Evolutionary conservation across 2,888 invertebrate genomes (phyloP), one percentile per base, ranked within the genome.

Genomic region (Cybosia mesomella): DNA sequence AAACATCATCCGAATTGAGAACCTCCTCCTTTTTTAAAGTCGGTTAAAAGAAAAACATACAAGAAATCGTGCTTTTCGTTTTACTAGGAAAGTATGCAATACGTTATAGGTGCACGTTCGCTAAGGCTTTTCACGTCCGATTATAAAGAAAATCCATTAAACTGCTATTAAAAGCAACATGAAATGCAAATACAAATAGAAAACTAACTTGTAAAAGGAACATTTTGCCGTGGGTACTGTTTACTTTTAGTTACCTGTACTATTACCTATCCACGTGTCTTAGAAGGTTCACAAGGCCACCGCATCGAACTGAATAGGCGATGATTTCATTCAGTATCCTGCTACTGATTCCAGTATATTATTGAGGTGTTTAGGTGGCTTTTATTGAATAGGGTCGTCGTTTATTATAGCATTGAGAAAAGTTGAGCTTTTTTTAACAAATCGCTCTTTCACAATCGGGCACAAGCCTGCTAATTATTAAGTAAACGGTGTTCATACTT

Each of bases 271-370:
- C 49, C n/a, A 49, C n/a, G n/a, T 49, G n/a, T 49, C 18, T 49
- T 49, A n/a, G 49, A 49, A n/a, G 49, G n/a, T 49, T 49, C 49
- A 49, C 49, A n/a, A 49, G n/a, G 49, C 49, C n/a, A 49, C 49
- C 18, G 9, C 49, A 49, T 7, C n/a, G 7, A 9, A 49, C 49
- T 49, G 49, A 49, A 49, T 49, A 49, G 49, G 49, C 49, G n/a
- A 18, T 49, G 49, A 49, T 49, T 49, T 49, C 49, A 49, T 49
- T 49, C 49, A 49, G 49, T 49, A n/a, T 49, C 49, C 49, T 49
- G 49, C n/a, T 49, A n/a, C 49, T n/a, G 2, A n/a, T 49, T n/a
- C n/a, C 49, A 49, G n/a, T 43, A 43, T 18, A 43, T n/a, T 49
- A 49, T 43, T 18, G 49, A 49, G 18, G 49, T n/a, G 9, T 49